Evolutionary conservation across 2,113 vertebrate genomes (phyloP).

Genomic region (Marmota monax): DNA sequence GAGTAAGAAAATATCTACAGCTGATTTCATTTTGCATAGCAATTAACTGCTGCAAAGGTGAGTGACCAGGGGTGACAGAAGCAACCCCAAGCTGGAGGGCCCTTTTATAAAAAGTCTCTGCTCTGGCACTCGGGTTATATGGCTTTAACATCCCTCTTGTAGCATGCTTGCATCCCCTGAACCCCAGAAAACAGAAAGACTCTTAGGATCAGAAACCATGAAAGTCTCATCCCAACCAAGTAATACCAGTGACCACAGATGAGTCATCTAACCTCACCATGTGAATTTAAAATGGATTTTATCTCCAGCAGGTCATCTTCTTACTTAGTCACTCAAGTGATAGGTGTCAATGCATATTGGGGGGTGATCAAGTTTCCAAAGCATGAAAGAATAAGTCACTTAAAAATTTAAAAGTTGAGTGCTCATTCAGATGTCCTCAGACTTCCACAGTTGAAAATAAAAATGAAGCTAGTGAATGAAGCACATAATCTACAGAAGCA

Average conservation of each 20-base stretch:
- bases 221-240: neutral
- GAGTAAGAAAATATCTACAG: constrained; percentile 21
- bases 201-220: neutral
- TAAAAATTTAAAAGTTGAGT: neutral
- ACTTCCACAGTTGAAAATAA: neutral
- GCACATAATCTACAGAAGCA: neutral
- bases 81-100: neutral
- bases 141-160: neutral
- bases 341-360: neutral
- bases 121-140: neutral
- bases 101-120: neutral
- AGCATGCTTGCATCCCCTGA: neutral
- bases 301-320: neutral
- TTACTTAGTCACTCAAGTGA: neutral
- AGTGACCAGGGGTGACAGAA: neutral
- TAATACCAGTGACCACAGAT: neutral
- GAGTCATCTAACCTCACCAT: neutral
- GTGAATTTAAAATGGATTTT: neutral
- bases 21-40: constrained; percentile 47
- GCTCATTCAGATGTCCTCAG: neutral
- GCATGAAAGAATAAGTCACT: neutral
- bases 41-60: neutral
- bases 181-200: neutral
- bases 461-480: neutral
- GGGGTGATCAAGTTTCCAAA: neutral